A percentile compares a stretch with the other conserved stretches of the same genome.
Evolutionary conservation across 2,888 invertebrate species (phyloP).

Genomic region (Suillia variegata): DNA sequence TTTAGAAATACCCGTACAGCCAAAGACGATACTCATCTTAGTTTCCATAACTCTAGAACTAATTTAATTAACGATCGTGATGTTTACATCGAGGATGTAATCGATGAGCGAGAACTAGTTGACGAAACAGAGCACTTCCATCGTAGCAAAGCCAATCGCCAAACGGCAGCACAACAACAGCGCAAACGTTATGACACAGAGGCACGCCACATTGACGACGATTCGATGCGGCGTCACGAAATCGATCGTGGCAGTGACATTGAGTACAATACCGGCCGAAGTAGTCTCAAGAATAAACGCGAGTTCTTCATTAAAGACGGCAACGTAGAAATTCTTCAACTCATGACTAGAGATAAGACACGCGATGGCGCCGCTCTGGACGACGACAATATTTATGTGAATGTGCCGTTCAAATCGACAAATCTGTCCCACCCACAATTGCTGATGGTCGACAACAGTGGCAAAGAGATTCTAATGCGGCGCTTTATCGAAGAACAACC

Average conservation of each 20-base stretch:
- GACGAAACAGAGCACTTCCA: slow-evolving; percentile 41
- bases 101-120: slow-evolving; percentile 45
- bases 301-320: slow-evolving; percentile 83
- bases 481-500: slow-evolving; percentile 84
- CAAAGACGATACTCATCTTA: slow-evolving; percentile 58
- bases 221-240: slow-evolving; percentile 78
- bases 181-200: slow-evolving; percentile 40
- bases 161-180: slow-evolving; percentile 33
- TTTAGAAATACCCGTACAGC: slow-evolving; percentile 55
- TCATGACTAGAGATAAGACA: slow-evolving; percentile 75
- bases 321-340: slow-evolving; percentile 80
- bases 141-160: slow-evolving; percentile 51
- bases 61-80: slow-evolving; percentile 61
- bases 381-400: slow-evolving; percentile 67
- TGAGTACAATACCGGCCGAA: slow-evolving; percentile 56
- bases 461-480: slow-evolving; percentile 83
- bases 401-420: slow-evolving; percentile 64
- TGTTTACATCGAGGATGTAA: slow-evolving; percentile 57
- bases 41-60: slow-evolving; percentile 60
- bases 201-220: slow-evolving; percentile 69
- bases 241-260: slow-evolving; percentile 77
- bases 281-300: slow-evolving; percentile 62
- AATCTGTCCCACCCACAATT: slow-evolving; percentile 68
- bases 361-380: slow-evolving; percentile 53
- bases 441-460: slow-evolving; percentile 75